These are phyloP conservation scores for Junco hyemalis DNA, from an alignment of 2,113 vertebrate genomes.

Conservation along the genomic window DNA sequence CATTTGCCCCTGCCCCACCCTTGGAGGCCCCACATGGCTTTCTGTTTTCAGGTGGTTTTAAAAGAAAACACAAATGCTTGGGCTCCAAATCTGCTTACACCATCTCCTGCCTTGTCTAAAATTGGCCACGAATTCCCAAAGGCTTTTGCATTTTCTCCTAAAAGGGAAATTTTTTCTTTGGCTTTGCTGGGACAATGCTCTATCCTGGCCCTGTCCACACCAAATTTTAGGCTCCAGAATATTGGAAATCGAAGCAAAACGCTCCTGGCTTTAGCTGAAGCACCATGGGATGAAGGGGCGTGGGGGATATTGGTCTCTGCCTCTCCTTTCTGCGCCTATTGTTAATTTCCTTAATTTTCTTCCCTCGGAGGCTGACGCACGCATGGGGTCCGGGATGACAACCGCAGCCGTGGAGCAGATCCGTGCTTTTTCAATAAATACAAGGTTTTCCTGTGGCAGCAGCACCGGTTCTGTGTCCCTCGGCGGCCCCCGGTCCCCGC, in stretches of 20 bases:
- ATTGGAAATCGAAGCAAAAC: too few species aligned
- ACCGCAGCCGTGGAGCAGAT: neutral
- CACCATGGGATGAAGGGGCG: accelerated
- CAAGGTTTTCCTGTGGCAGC: neutral
- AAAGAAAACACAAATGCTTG: neutral
- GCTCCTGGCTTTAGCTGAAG: neutral
- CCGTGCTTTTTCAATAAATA: neutral
- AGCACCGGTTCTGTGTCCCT: neutral
- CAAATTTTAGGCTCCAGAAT: too few species aligned
- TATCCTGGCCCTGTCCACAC: accelerated
- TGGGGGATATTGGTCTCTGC: neutral
- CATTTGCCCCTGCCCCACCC: too few species aligned
- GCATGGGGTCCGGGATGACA: too few species aligned
- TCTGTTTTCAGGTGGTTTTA: neutral
- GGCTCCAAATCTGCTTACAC: neutral
- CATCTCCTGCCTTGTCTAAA: neutral
- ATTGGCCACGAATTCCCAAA: accelerated
- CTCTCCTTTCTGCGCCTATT: neutral
- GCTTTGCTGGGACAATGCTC: neutral
- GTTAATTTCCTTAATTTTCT: neutral
- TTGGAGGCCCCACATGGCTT: neutral
- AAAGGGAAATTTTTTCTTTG: neutral
- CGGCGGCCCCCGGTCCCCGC: too few species aligned
- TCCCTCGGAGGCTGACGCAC: neutral
- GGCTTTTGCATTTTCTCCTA: neutral